These are phyloP conservation scores for Adelges cooleyi DNA, from an alignment of 1,140 invertebrate species.

Conservation along the genomic window DNA sequence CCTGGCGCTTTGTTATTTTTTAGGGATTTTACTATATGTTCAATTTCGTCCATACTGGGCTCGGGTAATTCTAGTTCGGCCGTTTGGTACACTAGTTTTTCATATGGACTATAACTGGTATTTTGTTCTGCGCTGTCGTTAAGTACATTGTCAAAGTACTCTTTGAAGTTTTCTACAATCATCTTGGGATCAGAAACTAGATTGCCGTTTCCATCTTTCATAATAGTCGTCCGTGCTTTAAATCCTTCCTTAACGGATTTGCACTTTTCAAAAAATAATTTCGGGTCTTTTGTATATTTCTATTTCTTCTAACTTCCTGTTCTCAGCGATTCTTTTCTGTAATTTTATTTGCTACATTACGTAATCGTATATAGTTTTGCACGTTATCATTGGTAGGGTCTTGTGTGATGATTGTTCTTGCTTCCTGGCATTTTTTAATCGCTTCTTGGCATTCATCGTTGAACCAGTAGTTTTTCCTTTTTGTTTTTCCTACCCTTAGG, in stretches of 20 bases:
- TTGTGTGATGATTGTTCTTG: not conserved
- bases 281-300: not conserved
- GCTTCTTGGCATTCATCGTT: slow-evolving; percentile 28
- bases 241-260: slow-evolving; percentile 10
- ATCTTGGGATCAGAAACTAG: not conserved
- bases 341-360: not conserved
- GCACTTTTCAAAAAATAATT: slow-evolving; percentile 23
- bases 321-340: not conserved
- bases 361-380: not conserved
- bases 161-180: not conserved
- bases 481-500: not conserved
- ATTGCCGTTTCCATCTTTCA: not conserved
- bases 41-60: not conserved
- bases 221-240: slow-evolving; percentile 7
- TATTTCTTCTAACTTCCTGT: slow-evolving; percentile 19
- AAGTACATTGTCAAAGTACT: not conserved
- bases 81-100: not conserved
- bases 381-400: not conserved
- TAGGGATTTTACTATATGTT: not conserved
- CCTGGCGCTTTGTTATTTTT: slow-evolving; percentile 32
- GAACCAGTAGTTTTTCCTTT: slow-evolving; percentile 25
- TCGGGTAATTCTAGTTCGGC: not conserved
- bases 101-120: not conserved
- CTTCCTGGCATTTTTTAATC: slow-evolving; percentile 7
- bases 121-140: slow-evolving; percentile 3